phyloP scores from a whole-genome alignment of 1,140 invertebrate genomes.

The Hypsibius dujardini region DNA sequence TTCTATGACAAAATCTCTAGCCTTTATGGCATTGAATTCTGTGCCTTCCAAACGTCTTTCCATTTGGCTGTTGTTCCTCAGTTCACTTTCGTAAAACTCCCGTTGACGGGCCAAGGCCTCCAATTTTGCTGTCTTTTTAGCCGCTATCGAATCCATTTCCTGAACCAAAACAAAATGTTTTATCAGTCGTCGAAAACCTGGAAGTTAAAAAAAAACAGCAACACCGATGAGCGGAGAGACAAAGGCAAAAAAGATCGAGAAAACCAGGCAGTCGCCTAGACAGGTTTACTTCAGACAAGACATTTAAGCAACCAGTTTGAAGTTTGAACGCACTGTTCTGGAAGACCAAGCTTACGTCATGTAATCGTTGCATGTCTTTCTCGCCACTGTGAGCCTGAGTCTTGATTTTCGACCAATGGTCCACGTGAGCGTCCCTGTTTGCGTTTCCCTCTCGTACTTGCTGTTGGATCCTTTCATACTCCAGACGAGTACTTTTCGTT shows the following conservation, averaged over 20 bases:
- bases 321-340: too few relatives aligned
- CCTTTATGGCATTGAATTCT: neutral
- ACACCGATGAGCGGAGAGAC: neutral
- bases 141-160: slow-evolving; percentile 6
- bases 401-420: slow-evolving; percentile 1
- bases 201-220: neutral
- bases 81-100: slow-evolving; percentile 9
- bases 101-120: neutral
- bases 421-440: neutral
- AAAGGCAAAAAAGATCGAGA: too few relatives aligned
- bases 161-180: neutral
- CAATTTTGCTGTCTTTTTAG: neutral
- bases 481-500: neutral
- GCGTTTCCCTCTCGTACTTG: neutral
- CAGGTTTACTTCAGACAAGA: too few relatives aligned
- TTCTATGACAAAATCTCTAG: neutral
- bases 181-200: neutral
- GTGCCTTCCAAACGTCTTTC: neutral
- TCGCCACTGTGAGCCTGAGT: neutral
- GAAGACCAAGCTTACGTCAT: slow-evolving; percentile 9
- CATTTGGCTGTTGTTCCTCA: neutral
- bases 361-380: neutral
- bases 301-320: too few relatives aligned
- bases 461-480: neutral
- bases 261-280: too few relatives aligned